Conservation (phyloP, 2,113 vertebrate species). For the Pterocles gutturalis region DNA sequence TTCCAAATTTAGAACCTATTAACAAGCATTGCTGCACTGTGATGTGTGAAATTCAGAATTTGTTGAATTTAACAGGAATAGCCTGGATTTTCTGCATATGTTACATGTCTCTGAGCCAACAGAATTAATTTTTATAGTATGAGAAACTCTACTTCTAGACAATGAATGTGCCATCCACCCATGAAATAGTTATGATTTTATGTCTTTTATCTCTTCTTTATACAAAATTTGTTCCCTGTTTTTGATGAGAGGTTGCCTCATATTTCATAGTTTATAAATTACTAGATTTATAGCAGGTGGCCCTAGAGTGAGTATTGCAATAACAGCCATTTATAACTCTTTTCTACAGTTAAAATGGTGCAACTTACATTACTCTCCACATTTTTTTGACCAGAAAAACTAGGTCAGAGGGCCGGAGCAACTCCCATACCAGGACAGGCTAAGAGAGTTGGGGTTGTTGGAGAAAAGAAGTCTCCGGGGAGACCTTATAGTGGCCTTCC, state of each 20-base stretch:
- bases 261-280: background rate
- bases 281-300: background rate
- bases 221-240: background rate
- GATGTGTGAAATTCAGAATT: constrained; percentile 9
- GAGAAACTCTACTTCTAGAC: background rate
- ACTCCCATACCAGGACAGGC: too few relatives aligned
- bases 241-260: background rate
- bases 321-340: background rate
- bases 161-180: background rate
- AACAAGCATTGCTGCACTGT: background rate
- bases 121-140: background rate
- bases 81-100: background rate
- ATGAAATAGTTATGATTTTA: background rate
- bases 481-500: too few relatives aligned
- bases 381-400: background rate
- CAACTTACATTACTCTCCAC: background rate
- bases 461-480: too few relatives aligned
- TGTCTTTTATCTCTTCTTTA: background rate
- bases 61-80: background rate
- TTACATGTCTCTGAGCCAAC: background rate
- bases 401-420: too few relatives aligned
- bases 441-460: too few relatives aligned
- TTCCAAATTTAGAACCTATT: constrained; percentile 52
- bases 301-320: background rate
- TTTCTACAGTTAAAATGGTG: background rate